Evolutionary conservation across 2,797 vertebrate species (phyloP).

Genomic region (Melanotaenia trifasciata): DNA sequence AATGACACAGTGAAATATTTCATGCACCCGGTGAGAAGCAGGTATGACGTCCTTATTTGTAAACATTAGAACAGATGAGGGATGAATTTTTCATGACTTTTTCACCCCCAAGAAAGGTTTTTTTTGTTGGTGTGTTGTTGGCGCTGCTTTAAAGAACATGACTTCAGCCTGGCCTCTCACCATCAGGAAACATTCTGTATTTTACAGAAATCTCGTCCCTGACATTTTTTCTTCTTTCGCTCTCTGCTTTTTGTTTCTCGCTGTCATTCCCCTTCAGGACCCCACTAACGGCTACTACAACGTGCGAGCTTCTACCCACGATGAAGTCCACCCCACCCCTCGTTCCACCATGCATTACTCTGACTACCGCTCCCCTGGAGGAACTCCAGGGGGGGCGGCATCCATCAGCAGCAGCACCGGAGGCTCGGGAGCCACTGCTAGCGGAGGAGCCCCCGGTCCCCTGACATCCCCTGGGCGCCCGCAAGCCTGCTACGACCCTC

Average conservation of each 20-base stretch:
- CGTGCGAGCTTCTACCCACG: constrained; percentile 90
- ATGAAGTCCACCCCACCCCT: constrained; percentile 90
- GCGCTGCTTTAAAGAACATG: no score
- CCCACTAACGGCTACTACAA: constrained; percentile 98
- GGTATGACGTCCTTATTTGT: no score
- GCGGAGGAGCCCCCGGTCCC: constrained; percentile 80
- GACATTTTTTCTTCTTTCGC: neutral
- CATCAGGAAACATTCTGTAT: neutral
- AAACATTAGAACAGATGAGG: neutral
- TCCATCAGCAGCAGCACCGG: constrained; percentile 81
- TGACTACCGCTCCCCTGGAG: constrained; percentile 88
- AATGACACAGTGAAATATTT: no score
- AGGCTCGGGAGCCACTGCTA: constrained; percentile 79
- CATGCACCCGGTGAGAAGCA: no score
- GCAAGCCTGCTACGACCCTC: constrained; percentile 88
- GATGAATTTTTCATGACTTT: no score
- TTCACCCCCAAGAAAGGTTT: no score
- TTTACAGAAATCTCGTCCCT: neutral
- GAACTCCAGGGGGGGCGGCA: constrained; percentile 78
- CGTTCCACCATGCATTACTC: constrained; percentile 91
- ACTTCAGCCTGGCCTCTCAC: neutral
- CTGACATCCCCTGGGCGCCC: constrained; percentile 88
- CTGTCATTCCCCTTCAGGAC: constrained; percentile 79
- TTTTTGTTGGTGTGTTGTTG: no score
- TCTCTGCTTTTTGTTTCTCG: constrained; percentile 7